Base-by-base conservation (phyloP, 1,140 invertebrate genomes). In the Myzus persicae region DNA sequence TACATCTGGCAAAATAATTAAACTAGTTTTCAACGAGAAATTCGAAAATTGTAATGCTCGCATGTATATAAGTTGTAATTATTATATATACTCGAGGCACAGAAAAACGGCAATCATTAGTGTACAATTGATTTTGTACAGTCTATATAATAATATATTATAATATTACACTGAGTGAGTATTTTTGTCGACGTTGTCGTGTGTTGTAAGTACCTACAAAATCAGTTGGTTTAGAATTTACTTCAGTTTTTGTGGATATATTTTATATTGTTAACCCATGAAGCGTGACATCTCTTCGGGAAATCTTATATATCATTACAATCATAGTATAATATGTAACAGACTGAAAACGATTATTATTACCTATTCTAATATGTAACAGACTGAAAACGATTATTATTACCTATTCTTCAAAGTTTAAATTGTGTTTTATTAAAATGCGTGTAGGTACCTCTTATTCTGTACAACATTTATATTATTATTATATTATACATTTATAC, bases 361-460 rank as follows among this genome's bases (percentile, higher is more conserved):
- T n/a, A n/a, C n/a, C n/a, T n/a, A n/a, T n/a, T n/a, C n/a, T 76
- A 76, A 76, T n/a, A 18, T 85, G 31, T 85, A 87, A 36, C 85
- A 44, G 85, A 36, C 38, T 18, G 42, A 87, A 87, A 87, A 87
- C 20, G 85, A 46, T 46, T 87, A 87, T 85, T 85, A 44, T 87
- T 87, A 76, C n/a, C 59, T n/a, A 76, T 76, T 76, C 31, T 76
- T 76, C 36, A n/a, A n/a, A 76, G 59, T 76, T 87, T n/a, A 48
- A 87, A 46, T 87, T 31, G 31, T 87, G 26, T 87, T 87, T 87
- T 87, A 46, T 87, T 87, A n/a, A 87, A 87, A 48, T 87, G 42
- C 7, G 26, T 26, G 24, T 31, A 84, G 38, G 81, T 85, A 42
- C 42, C 31, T 67, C 59, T 67, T 67, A 84, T 84, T 31, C 82